Base-by-base conservation (phyloP, 2,797 vertebrate species). In the Squalus acanthias region DNA sequence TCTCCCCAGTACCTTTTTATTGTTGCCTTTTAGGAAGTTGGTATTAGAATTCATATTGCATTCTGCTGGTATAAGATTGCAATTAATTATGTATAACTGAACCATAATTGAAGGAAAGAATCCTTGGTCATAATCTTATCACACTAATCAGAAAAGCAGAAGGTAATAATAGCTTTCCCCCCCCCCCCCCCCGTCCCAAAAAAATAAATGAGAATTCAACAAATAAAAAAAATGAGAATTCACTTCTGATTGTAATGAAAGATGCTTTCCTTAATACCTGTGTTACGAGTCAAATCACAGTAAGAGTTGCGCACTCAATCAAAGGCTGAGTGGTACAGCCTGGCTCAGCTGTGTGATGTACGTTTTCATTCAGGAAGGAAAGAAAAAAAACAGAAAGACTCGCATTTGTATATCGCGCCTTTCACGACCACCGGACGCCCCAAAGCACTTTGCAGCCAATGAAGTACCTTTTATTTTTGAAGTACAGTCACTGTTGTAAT, bases 61-160 rank as follows among this genome's bases (percentile, higher is more conserved):
- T 74, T 20, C 70, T 95, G 70, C 12, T 95, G 70, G 15, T 72
- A 74, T 76, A 74, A 57, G 70, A 76, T 33, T 72, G 0, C 5
- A 33, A 95, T 74, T 95, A 74, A 72, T 95, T 72, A 76, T 76
- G 50, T 95, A 95, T 74, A 57, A 76, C 12, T 33, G 10, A 53
- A 76, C 17, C 50, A 74, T 76, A 95, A 74, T 95, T 57, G 26
- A 22, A 74, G 29, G 29, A 76, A 50, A 74, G 46, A 57, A 20
- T 4, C 39, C 2, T 91, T 26, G 12, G 57, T 91, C 13, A 46
- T 82, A 82, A 82, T 46, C 79, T 82, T 63, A 95, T 72, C 69
- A 95, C 0, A 50, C 22, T 50, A 70, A 33, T 33, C 50, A 29
- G 10, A 0, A 53, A 72, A 29, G n/a, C 53, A 74, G 39, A 69